Percentiles rank a stretch among this genome's conserved stretches.
Conservation (phyloP, 2,888 invertebrate species). For the Pristionchus entomophagus region DNA sequence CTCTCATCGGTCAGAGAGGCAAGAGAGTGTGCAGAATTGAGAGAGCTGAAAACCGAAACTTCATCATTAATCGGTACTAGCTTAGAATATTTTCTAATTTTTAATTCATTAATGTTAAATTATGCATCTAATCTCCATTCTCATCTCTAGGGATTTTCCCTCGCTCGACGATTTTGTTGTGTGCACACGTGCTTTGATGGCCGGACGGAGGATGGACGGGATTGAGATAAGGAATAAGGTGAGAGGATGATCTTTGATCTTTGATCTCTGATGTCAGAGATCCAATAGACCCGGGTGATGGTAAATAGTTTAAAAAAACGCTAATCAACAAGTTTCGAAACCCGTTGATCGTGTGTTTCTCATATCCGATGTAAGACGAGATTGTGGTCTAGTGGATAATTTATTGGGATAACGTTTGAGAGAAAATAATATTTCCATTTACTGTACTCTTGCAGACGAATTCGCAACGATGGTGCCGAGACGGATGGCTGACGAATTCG, state of each 20-base stretch:
- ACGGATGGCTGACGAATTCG: conserved; percentile 63
- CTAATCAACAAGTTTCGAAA: too few relatives aligned
- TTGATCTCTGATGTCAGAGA: too few relatives aligned
- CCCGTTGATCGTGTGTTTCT: too few relatives aligned
- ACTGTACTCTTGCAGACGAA: conserved; percentile 32
- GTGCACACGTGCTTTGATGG: conserved; percentile 28
- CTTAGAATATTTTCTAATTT: too few relatives aligned
- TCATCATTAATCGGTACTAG: too few relatives aligned
- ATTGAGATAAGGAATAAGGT: conserved; percentile 49
- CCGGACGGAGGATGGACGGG: background rate
- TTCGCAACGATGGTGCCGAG: conserved; percentile 56
- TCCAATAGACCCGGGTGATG: too few relatives aligned
- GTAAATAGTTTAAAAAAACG: too few relatives aligned
- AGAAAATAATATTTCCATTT: background rate
- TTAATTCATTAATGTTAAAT: too few relatives aligned
- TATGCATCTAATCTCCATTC: too few relatives aligned
- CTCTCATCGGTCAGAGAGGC: too few relatives aligned
- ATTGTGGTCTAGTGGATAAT: background rate
- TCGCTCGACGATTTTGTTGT: conserved; percentile 13
- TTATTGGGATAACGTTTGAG: background rate
- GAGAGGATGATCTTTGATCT: background rate
- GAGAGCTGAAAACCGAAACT: too few relatives aligned
- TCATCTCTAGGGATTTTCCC: background rate
- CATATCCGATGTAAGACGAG: background rate
- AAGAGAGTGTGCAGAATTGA: too few relatives aligned